Base-by-base conservation (phyloP, 2,888 invertebrate species). In the Caenorhabditis doughertyi region DNA sequence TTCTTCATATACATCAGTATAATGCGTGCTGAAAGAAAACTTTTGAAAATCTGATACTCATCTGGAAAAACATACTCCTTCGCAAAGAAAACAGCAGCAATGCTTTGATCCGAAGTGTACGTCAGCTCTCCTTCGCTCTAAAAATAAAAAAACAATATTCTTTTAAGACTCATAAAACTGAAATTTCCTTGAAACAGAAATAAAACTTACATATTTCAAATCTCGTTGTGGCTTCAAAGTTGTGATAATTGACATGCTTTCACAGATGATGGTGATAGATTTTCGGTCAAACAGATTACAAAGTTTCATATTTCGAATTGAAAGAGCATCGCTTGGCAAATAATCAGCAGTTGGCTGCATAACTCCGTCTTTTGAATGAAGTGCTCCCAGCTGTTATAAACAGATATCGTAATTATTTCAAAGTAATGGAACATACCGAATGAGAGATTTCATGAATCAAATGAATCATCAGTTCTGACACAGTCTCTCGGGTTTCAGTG, bases 171-270 rank as follows among this genome's bases (percentile, higher is more conserved):
- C n/a, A n/a, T n/a, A n/a, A n/a, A n/a, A n/a, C n/a, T n/a, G n/a
- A 42, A 18, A 16, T 39, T 21, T 58, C 21, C 13, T n/a, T 32
- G 27, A 23, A 5, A 13, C 13, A 1, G 0, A 51, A 32, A 35
- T 51, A 1, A 55, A 32, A 47, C 70, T 27, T 0, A 72, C 72
- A 72, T 18, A 51, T 27, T 23, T 53, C 51, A 72, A 5, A 25
- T 42, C 7, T 21, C 62, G 13, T n/a, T 60, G 49, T 11, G 72
- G 72, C 1, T 8, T 9, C 3, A 72, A 13, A 11, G 72, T 72
- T 0, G 60, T 53, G 27, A 72, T 72, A 3, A 72, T 72, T 0
- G 72, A 72, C 47, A 72, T 39, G 29, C 72, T 72, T 18, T 72
- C 72, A 23, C 72, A 72, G 7, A 72, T 39, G 16, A 72, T 72